Conservation (phyloP, 2,888 invertebrate species). For the Salticus scenicus region DNA sequence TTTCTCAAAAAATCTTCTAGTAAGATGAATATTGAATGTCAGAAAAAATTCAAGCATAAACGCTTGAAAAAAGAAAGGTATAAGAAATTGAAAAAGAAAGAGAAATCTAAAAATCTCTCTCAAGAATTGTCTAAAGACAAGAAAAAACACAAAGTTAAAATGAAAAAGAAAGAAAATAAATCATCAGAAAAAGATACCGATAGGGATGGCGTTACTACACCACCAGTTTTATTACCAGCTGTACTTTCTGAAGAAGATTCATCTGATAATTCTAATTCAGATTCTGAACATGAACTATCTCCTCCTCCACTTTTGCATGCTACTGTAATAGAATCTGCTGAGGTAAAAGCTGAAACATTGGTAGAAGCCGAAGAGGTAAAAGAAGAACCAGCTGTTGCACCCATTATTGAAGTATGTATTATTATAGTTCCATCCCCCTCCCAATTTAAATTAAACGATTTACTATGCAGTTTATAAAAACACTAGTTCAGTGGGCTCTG, state of each 20-base stretch:
- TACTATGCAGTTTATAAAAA: no score
- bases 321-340: slow-evolving; percentile 36
- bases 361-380: neutral
- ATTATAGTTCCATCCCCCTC: no score
- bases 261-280: slow-evolving; percentile 32
- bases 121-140: slow-evolving; percentile 50
- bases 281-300: slow-evolving; percentile 51
- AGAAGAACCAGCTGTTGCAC: no score
- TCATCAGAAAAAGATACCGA: slow-evolving; percentile 47
- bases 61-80: slow-evolving; percentile 53
- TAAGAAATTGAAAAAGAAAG: slow-evolving; percentile 61
- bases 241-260: slow-evolving; percentile 50
- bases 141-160: slow-evolving; percentile 55
- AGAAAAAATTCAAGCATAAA: slow-evolving; percentile 60
- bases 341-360: neutral
- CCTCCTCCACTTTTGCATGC: slow-evolving; percentile 66
- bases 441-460: no score
- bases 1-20: slow-evolving; percentile 61
- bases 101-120: slow-evolving; percentile 31
- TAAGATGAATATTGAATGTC: slow-evolving; percentile 52
- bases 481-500: no score
- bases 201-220: slow-evolving; percentile 44
- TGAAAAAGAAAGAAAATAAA: slow-evolving; percentile 55
- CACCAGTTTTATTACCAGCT: slow-evolving; percentile 61
- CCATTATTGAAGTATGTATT: no score